A percentile compares a stretch with the other conserved stretches of the same genome.
phyloP scores from a whole-genome alignment of 2,888 invertebrate genomes.

The Oegoconia quadripuncta region DNA sequence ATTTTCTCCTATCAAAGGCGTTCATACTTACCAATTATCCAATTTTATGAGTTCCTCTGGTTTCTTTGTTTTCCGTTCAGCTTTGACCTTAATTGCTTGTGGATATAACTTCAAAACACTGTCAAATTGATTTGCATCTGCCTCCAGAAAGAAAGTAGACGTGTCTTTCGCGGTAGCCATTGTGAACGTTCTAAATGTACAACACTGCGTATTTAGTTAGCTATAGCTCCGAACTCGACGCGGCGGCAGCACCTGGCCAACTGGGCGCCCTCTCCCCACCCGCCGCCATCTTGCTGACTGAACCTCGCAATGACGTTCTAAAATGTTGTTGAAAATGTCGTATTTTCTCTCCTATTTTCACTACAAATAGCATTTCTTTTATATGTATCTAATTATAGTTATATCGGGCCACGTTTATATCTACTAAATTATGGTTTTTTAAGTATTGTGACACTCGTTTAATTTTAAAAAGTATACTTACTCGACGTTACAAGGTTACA shows the following conservation, averaged over 20 bases:
- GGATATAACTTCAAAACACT: conserved; percentile 94
- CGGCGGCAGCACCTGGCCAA: conserved; percentile 80
- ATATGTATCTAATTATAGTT: background rate
- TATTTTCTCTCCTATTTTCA: conserved; percentile 41
- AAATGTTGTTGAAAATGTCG: conserved; percentile 65
- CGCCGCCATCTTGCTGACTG: conserved; percentile 73
- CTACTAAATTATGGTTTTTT: background rate
- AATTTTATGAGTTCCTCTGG: conserved; percentile 96
- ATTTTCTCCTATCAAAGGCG: conserved; percentile 77
- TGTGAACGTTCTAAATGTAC: conserved; percentile 82
- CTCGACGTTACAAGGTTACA: conserved; percentile 73
- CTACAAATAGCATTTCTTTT: conserved; percentile 16
- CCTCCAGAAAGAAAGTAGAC: conserved; percentile 95
- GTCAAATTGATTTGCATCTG: conserved; percentile 91
- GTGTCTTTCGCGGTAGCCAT: conserved; percentile 94
- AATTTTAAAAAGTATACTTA: conserved; percentile 66
- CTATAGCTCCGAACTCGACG: conserved; percentile 79
- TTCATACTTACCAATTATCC: conserved; percentile 93
- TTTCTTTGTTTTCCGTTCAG: conserved; percentile 93
- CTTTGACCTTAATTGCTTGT: conserved; percentile 93
- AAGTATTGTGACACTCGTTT: conserved; percentile 4
- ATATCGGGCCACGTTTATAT: background rate
- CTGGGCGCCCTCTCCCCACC: conserved; percentile 78
- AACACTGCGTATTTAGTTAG: conserved; percentile 78
- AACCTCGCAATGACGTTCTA: conserved; percentile 73